Evolutionary conservation across 2,888 invertebrate genomes (phyloP).

Genomic region (Dendrolimus houi): DNA sequence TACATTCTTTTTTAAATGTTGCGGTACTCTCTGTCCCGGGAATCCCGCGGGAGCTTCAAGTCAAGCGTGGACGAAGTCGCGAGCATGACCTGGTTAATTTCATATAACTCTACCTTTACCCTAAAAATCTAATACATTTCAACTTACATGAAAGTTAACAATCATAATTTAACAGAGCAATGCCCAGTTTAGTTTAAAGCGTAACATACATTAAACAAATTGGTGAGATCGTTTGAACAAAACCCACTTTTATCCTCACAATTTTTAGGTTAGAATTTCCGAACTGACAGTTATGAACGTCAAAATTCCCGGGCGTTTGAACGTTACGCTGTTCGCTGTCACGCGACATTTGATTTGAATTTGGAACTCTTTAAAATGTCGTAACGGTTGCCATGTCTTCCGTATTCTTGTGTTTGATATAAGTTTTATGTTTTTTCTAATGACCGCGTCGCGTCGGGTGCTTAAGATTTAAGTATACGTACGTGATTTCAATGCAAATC

Average conservation of each 20-base stretch:
- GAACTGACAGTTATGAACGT: constrained; percentile 4
- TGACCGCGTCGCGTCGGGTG: neutral
- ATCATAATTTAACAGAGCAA: neutral
- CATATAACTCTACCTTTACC: too few relatives aligned
- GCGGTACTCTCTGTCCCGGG: too few relatives aligned
- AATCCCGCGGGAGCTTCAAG: too few relatives aligned
- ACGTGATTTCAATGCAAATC: neutral
- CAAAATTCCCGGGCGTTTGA: constrained; percentile 35
- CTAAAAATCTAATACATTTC: too few relatives aligned
- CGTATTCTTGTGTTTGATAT: neutral
- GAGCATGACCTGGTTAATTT: too few relatives aligned
- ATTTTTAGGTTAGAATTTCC: neutral
- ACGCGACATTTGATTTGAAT: constrained; percentile 66
- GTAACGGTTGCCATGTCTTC: constrained; percentile 39
- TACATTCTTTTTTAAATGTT: too few relatives aligned
- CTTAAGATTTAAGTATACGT: neutral
- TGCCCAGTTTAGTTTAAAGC: neutral
- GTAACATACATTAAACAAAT: neutral
- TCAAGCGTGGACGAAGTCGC: too few relatives aligned
- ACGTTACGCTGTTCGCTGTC: constrained; percentile 46
- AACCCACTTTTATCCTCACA: neutral
- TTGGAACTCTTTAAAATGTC: constrained; percentile 59
- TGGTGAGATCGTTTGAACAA: neutral
- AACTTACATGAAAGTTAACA: neutral
- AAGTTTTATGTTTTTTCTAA: constrained; percentile 1